Percentiles rank a stretch among this genome's conserved stretches.
Conservation (phyloP, 2,888 invertebrate genomes). For the Lomographa bimaculata region DNA sequence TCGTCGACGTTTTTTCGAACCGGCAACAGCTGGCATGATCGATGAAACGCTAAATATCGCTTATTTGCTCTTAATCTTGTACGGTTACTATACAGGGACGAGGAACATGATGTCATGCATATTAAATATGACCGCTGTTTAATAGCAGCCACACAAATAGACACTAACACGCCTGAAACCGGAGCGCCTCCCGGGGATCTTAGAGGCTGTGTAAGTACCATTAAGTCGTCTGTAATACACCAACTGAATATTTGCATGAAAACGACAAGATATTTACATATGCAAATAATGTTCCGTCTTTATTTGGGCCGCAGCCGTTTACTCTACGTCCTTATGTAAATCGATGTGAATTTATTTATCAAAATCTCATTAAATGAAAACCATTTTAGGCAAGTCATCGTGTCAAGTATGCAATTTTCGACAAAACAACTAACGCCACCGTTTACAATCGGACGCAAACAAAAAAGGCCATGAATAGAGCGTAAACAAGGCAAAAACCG, state of each 20-base stretch:
- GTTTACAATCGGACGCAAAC: conserved; percentile 39
- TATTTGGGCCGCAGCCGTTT: conserved; percentile 74
- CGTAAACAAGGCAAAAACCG: conserved; percentile 60
- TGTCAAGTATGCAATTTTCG: conserved; percentile 43
- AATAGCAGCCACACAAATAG: conserved; percentile 54
- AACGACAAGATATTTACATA: conserved; percentile 78
- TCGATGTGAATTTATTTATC: too few species aligned
- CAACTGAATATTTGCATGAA: conserved; percentile 75
- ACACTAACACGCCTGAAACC: conserved; percentile 36
- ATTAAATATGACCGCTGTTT: conserved; percentile 45
- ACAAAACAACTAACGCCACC: conserved; percentile 50
- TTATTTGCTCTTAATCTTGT: too few species aligned
- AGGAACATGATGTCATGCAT: conserved; percentile 35
- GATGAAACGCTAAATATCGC: conserved; percentile 16
- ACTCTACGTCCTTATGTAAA: conserved; percentile 65
- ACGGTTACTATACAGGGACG: too few species aligned
- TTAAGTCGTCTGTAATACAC: conserved; percentile 77
- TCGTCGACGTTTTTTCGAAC: conserved; percentile 21
- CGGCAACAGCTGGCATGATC: conserved; percentile 27
- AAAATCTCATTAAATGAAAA: too few species aligned
- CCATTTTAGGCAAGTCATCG: conserved; percentile 46
- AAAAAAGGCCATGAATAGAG: conserved; percentile 57
- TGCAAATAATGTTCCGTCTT: conserved; percentile 78
- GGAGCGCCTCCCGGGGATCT: conserved; percentile 48
- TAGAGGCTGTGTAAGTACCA: conserved; percentile 68